Base-by-base conservation (phyloP, 2,113 vertebrate species). In the Oxyruncus cristatus region DNA sequence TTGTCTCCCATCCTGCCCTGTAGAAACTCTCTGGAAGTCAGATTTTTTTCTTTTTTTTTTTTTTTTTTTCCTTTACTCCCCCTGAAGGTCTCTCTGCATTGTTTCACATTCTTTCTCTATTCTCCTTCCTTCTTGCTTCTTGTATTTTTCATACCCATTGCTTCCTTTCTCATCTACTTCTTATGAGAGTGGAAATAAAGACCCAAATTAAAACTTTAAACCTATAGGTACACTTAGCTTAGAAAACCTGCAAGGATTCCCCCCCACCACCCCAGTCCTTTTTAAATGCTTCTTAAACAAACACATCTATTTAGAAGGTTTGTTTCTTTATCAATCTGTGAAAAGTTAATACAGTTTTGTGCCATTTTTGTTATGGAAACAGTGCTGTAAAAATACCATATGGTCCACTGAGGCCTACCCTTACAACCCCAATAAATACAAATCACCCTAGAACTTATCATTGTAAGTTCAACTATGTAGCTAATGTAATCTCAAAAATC, bases 401-500 rank as follows among this genome's bases (percentile, higher is more conserved):
- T 42, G 68, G 65, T 71, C 93, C 20, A 14, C 68, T 52, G 92
- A 92, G 93, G 52, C 35, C 65, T 96, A 93, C 76, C 92, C 95
- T 95, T 81, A 39, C 84, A 96, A 94, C 92, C 92, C 92, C 52
- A 97, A 94, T 95, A 96, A 97, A 93, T 52, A 95, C 92, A 94
- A 96, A 96, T 94, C 85, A 93, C 75, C 81, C 81, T 55, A 94
- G 89, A 95, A 96, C 37, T 88, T 94, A 96, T 78, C 72, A 53
- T 81, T 79, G 22, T 52, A 86, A 92, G 68, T 80, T 96, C 83
- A 94, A 89, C 94, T 96, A 96, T 94, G 85, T 93, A 94, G 89
- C 85, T 95, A 92, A 96, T 83, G 92, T 91, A 94, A 94, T 94
- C 96, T 94, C 93, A 93, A 93, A 96, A 96, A 96, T 77, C 90